phyloP scores from a whole-genome alignment of 2,797 vertebrate genomes.

The Tachyglossus aculeatus region DNA sequence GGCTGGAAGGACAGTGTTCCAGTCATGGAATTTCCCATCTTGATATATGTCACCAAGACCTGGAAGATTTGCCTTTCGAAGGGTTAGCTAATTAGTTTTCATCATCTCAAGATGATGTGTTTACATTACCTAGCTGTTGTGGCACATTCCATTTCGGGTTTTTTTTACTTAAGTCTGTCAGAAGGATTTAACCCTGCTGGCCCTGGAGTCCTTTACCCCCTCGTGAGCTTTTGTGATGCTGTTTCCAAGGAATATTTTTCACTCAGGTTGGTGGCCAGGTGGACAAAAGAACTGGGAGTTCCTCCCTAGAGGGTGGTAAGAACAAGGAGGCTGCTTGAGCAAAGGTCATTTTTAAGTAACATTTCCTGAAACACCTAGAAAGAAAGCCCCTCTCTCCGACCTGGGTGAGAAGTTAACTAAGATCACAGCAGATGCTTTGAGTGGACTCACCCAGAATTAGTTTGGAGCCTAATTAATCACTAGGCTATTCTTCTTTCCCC shows the following conservation, averaged over 20 bases:
- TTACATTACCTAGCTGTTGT: slow-evolving; percentile 27
- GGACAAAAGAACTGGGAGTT: too few species aligned
- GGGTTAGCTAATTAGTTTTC: slow-evolving; percentile 35
- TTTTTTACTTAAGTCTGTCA: slow-evolving; percentile 30
- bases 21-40: slow-evolving; percentile 27
- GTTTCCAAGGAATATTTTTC: neutral
- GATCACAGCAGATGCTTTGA: too few species aligned
- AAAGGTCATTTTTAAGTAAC: too few species aligned
- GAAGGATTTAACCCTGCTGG: slow-evolving; percentile 24
- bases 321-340: too few species aligned
- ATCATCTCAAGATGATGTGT: neutral
- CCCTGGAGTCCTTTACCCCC: neutral
- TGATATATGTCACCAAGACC: slow-evolving; percentile 30
- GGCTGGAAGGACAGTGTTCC: slow-evolving; percentile 25
- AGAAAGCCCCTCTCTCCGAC: too few species aligned
- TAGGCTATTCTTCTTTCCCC: slow-evolving; percentile 2
- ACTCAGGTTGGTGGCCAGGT: too few species aligned
- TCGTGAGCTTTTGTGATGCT: neutral
- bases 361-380: too few species aligned
- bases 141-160: slow-evolving; percentile 1
- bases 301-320: too few species aligned
- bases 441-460: too few species aligned
- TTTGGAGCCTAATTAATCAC: too few species aligned
- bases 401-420: too few species aligned
- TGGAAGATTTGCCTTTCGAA: neutral